Base-by-base conservation (phyloP, 2,113 vertebrate genomes). In the Brienomyrus longianalis region DNA sequence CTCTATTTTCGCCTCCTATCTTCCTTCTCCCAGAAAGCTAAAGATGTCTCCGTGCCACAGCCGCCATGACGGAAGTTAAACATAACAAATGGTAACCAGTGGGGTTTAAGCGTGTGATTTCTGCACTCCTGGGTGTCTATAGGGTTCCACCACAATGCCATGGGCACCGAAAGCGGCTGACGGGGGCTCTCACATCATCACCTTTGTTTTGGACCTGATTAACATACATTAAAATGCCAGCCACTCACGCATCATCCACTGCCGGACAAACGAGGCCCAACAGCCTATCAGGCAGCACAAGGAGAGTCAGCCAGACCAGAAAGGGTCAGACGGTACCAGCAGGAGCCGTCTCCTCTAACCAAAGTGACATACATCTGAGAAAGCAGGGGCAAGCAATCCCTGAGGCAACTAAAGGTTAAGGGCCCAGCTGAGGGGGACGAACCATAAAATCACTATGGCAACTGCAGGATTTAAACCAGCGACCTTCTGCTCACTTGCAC, bases 131-230 rank as follows among this genome's bases (percentile, higher is more conserved):
- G 17, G 7, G 7, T n/a, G 6, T 62, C 56, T 70, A 27, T 23
- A 31, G 62, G 62, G 59, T 27, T 27, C 23, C n/a, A 66, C 27
- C 59, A n/a, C 9, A 66, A 23, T 27, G 59, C 59, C 59, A 66
- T 11, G n/a, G n/a, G 9, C 59, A 66, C n/a, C 54, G 3, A 43
- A 21, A 11, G 21, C 5, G 2, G 43, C 66, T 35, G 31, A 35
- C 66, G 5, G 66, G 66, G 10, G 15, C 5, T 39, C 31, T 39
- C 31, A 6, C 3, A 39, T 39, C 31, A 77, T 35, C 70, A 77
- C 31, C 70, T 77, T 77, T 17, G 31, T 77, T 77, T 7, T 17
- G 88, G 4, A 45, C 7, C 50, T 85, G 89, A 91, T 89, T 87
- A 88, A 66, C 47, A 62, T 21, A 27, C 27, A 50, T 62, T 66